A percentile compares a stretch with the other conserved stretches of the same genome.
phyloP scores from a whole-genome alignment of 2,113 vertebrate genomes.

The Chionomys nivalis region DNA sequence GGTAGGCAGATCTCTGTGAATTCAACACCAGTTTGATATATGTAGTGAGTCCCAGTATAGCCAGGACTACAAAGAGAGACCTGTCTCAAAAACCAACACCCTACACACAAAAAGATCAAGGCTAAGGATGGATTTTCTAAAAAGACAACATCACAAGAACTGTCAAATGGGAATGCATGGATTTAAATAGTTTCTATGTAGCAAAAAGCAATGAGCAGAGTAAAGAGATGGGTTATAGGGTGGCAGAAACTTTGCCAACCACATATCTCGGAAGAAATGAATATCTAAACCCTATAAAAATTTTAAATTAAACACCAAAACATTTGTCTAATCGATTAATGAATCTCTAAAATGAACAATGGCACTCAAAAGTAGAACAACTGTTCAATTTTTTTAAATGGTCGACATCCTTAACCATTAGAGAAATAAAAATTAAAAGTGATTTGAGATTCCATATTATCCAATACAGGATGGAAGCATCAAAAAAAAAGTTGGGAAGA shows the following conservation, averaged over 20 bases:
- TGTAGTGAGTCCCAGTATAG: too few species aligned
- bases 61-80: not conserved
- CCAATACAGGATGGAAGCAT: not conserved
- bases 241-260: not conserved
- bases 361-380: not conserved
- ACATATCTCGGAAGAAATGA: not conserved
- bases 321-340: not conserved
- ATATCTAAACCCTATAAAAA: not conserved
- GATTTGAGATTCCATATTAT: not conserved
- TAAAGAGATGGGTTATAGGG: not conserved
- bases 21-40: too few species aligned
- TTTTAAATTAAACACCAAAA: not conserved
- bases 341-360: not conserved
- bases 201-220: not conserved
- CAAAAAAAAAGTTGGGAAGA: not conserved
- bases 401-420: not conserved
- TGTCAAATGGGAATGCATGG: not conserved
- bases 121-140: not conserved
- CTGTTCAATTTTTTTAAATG: not conserved
- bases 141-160: not conserved
- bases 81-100: not conserved
- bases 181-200: not conserved
- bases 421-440: not conserved
- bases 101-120: not conserved
- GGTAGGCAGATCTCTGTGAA: not conserved